phyloP scores from a whole-genome alignment of 2,113 vertebrate genomes.

The Phalacrocorax brasilianus region DNA sequence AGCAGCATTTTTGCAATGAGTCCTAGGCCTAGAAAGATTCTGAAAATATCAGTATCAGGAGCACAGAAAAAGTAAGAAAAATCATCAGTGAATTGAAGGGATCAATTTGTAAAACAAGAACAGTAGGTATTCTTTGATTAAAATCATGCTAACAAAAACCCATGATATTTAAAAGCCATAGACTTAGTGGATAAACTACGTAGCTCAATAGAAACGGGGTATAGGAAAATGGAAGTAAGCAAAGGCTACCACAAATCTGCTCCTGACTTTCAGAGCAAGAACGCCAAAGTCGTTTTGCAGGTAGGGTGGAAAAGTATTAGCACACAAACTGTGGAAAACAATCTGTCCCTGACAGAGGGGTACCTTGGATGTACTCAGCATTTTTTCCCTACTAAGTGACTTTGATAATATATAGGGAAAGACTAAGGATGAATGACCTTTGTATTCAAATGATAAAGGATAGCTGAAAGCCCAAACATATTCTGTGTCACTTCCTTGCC shows the following conservation, averaged over 20 bases:
- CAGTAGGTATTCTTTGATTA: neutral
- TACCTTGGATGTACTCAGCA: neutral
- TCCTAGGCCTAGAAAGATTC: neutral
- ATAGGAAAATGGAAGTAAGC: neutral
- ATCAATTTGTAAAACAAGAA: neutral
- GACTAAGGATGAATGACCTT: neutral
- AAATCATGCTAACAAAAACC: neutral
- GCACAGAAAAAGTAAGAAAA: neutral
- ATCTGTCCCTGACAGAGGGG: neutral
- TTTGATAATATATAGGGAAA: neutral
- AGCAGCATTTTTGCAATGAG: neutral
- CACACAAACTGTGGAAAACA: neutral
- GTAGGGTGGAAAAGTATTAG: neutral
- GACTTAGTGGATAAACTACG: neutral
- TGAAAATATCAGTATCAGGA: neutral
- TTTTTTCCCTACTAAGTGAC: neutral
- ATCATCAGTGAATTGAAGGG: neutral
- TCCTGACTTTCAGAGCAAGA: neutral
- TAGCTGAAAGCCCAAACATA: neutral
- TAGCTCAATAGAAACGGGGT: neutral
- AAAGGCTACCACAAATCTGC: neutral
- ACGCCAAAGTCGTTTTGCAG: neutral
- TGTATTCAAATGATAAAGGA: neutral
- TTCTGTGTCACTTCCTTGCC: neutral
- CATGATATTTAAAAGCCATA: neutral